Percentiles rank a stretch among this genome's conserved stretches.
Evolutionary conservation across 2,113 vertebrate genomes (phyloP).

Genomic region (Ictalurus furcatus): DNA sequence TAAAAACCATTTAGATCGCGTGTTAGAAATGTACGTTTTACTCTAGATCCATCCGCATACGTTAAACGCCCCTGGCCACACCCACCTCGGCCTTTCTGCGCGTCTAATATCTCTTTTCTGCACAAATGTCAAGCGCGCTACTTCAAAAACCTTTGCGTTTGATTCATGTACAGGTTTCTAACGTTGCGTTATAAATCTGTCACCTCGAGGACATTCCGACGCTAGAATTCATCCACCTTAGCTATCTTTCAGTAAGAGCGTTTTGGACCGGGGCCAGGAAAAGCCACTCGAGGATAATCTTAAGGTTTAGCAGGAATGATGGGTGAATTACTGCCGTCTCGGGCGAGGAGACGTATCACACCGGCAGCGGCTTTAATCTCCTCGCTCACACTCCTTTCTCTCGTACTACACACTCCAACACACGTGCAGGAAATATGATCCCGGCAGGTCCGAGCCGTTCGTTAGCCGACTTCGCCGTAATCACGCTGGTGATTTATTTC

Average conservation of each 20-base stretch:
- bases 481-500: conserved; percentile 35
- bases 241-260: conserved; percentile 81
- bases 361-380: conserved; percentile 38
- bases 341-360: conserved; percentile 45
- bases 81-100: no score
- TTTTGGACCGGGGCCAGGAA: conserved; percentile 85
- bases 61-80: no score
- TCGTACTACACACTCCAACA: background rate
- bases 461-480: conserved; percentile 6
- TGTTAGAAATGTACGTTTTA: no score
- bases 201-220: conserved; percentile 78
- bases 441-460: conserved; percentile 12
- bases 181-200: conserved; percentile 84
- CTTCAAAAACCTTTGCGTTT: conserved; percentile 74
- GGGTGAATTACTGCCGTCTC: conserved; percentile 65
- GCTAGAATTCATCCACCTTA: conserved; percentile 88
- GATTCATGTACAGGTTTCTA: conserved; percentile 84
- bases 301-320: conserved; percentile 66
- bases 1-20: no score
- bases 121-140: conserved; percentile 74
- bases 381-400: conserved; percentile 25
- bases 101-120: conserved; percentile 48
- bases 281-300: conserved; percentile 80
- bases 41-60: no score
- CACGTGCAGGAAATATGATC: conserved; percentile 34